Conservation (phyloP, 2,888 invertebrate species). For the Chrysotoxum bicinctum region DNA sequence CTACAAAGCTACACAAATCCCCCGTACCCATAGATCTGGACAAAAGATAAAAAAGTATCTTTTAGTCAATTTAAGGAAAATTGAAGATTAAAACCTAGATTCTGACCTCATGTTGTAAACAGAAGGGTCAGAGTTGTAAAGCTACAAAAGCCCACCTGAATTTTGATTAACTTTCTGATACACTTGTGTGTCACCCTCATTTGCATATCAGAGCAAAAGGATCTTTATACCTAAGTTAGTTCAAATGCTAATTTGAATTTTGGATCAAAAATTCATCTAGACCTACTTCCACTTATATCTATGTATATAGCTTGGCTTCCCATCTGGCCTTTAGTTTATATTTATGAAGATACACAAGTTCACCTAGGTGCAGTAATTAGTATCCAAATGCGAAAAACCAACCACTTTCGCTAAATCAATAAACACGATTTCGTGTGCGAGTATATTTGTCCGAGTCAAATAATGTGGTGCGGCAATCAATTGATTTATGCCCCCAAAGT, state of each 20-base stretch:
- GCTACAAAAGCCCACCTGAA: conserved; percentile 4
- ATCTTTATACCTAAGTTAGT: background rate
- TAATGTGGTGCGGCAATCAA: conserved; percentile 40
- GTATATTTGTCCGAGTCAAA: conserved; percentile 39
- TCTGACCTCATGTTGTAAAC: conserved; percentile 7
- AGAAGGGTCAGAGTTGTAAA: background rate
- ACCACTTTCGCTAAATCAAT: conserved; percentile 57
- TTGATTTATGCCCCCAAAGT: conserved; percentile 32
- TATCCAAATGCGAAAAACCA: conserved; percentile 56
- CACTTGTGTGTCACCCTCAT: conserved; percentile 3
- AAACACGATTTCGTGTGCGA: conserved; percentile 30
- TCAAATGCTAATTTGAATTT: conserved; percentile 28
- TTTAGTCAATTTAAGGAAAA: conserved; percentile 10
- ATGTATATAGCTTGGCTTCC: background rate
- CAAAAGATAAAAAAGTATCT: conserved; percentile 42
- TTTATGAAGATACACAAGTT: conserved; percentile 8
- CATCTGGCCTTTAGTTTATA: background rate
- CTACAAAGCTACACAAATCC: background rate
- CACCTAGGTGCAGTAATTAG: conserved; percentile 42
- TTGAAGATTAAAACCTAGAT: conserved; percentile 26
- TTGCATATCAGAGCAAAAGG: conserved; percentile 35
- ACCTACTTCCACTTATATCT: background rate
- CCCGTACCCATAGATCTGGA: background rate
- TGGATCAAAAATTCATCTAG: background rate
- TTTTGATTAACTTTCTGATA: conserved; percentile 45